A percentile compares a stretch with the other conserved stretches of the same genome.
These are phyloP conservation scores for Ethmia dodecea DNA, from an alignment of 2,888 invertebrate species.

Conservation along the genomic window DNA sequence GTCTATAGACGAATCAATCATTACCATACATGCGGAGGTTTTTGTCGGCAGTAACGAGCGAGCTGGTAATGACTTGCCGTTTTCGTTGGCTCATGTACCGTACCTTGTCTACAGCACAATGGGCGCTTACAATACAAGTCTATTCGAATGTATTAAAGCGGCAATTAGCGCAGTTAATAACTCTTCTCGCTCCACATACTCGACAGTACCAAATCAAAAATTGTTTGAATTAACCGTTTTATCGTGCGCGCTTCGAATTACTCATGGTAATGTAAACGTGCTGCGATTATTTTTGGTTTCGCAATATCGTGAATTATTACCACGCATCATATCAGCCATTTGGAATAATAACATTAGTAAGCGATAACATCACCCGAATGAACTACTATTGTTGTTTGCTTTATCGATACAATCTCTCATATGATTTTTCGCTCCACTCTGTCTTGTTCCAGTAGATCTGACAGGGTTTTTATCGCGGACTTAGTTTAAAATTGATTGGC, in stretches of 20 bases:
- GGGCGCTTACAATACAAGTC: conserved; percentile 39
- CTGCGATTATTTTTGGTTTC: conserved; percentile 46
- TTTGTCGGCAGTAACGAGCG: conserved; percentile 54
- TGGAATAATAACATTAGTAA: conserved; percentile 41
- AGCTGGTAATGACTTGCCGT: conserved; percentile 50
- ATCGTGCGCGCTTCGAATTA: conserved; percentile 42
- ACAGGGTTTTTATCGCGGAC: conserved; percentile 51
- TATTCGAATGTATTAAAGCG: conserved; percentile 46
- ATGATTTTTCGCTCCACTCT: conserved; percentile 44
- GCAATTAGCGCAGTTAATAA: too few species aligned
- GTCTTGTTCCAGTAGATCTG: conserved; percentile 43
- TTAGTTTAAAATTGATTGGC: conserved; percentile 58
- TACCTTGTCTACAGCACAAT: conserved; percentile 34
- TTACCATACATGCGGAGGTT: conserved; percentile 41
- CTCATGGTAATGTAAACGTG: conserved; percentile 36
- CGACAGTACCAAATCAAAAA: conserved; percentile 24
- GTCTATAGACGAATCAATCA: conserved; percentile 62
- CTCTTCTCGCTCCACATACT: too few species aligned
- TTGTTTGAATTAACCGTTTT: conserved; percentile 28
- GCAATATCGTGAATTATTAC: conserved; percentile 40
- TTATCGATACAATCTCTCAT: conserved; percentile 37
- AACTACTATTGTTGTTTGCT: conserved; percentile 34
- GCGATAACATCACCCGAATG: conserved; percentile 32
- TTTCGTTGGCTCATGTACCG: conserved; percentile 33
- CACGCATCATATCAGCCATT: conserved; percentile 36